Evolutionary conservation across 2,113 vertebrate genomes (phyloP).

Genomic region (Anas platyrhynchos): DNA sequence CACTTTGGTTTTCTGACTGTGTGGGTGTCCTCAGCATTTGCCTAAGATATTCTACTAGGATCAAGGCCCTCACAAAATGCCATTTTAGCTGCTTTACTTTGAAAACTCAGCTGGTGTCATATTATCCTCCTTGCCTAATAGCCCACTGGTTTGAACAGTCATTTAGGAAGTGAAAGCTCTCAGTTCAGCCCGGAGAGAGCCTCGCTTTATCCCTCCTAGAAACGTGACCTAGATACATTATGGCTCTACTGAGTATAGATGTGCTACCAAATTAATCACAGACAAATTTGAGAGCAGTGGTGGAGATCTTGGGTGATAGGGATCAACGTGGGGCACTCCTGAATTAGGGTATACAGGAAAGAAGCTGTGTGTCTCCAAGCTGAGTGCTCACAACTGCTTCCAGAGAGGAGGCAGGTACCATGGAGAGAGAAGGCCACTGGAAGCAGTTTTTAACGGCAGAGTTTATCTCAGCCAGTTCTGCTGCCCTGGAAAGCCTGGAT

Average conservation of each 20-base stretch:
- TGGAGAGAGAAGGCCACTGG: not conserved
- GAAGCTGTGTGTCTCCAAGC: not conserved
- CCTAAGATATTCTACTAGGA: constrained; percentile 46
- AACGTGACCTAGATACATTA: constrained; percentile 51
- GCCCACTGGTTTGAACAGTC: constrained; percentile 42
- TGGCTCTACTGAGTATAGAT: not conserved
- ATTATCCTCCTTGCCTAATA: constrained; percentile 24
- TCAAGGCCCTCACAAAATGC: not conserved
- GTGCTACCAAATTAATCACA: not conserved
- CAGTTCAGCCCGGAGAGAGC: constrained; percentile 20
- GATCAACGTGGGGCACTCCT: not conserved
- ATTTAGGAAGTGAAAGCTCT: constrained; percentile 57
- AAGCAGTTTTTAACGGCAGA: not conserved
- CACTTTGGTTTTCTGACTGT: not conserved
- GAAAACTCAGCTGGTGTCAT: constrained; percentile 27
- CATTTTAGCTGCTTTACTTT: constrained; percentile 47
- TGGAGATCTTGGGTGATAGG: not conserved
- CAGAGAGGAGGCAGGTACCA: not conserved
- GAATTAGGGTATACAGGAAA: not conserved
- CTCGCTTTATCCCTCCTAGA: constrained; percentile 32
- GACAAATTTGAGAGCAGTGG: not conserved
- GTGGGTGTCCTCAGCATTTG: constrained; percentile 31
- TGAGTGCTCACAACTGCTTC: not conserved
- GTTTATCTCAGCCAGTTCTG: not conserved
- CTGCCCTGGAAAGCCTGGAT: not conserved